phyloP scores from a whole-genome alignment of 2,888 invertebrate genomes.

The Hypercompe scribonia region DNA sequence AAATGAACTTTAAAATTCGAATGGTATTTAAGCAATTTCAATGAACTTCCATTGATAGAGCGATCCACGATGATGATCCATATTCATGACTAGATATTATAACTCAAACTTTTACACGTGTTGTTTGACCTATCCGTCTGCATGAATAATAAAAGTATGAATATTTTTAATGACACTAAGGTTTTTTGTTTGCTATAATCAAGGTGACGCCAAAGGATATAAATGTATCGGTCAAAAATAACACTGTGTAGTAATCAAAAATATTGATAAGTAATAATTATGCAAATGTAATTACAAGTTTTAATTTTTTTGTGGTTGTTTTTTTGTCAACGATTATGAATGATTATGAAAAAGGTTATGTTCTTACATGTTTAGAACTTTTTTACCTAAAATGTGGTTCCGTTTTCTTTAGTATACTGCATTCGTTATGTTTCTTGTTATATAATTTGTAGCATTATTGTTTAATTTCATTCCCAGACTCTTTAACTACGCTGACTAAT shows the following conservation, averaged over 20 bases:
- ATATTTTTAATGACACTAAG: slow-evolving; percentile 37
- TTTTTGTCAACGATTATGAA: slow-evolving; percentile 30
- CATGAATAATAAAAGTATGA: slow-evolving; percentile 47
- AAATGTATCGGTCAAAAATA: slow-evolving; percentile 39
- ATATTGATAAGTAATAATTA: slow-evolving; percentile 44
- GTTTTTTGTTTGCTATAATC: too few species aligned
- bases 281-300: slow-evolving; percentile 47
- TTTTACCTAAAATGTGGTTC: slow-evolving; percentile 30
- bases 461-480: too few species aligned
- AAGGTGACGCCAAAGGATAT: slow-evolving; percentile 46
- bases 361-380: slow-evolving; percentile 31
- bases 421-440: not conserved
- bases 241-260: slow-evolving; percentile 34
- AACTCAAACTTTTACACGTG: slow-evolving; percentile 27
- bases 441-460: not conserved
- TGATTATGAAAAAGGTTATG: slow-evolving; percentile 25
- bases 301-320: slow-evolving; percentile 21
- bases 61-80: slow-evolving; percentile 17
- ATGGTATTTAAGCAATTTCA: slow-evolving; percentile 12
- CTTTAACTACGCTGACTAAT: too few species aligned
- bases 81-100: slow-evolving; percentile 33
- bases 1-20: not conserved
- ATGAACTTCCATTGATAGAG: slow-evolving; percentile 24
- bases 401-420: slow-evolving; percentile 27
- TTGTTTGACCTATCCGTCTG: slow-evolving; percentile 31